Conservation (phyloP, 1,140 invertebrate species). For the Hirudo medicinalis region DNA sequence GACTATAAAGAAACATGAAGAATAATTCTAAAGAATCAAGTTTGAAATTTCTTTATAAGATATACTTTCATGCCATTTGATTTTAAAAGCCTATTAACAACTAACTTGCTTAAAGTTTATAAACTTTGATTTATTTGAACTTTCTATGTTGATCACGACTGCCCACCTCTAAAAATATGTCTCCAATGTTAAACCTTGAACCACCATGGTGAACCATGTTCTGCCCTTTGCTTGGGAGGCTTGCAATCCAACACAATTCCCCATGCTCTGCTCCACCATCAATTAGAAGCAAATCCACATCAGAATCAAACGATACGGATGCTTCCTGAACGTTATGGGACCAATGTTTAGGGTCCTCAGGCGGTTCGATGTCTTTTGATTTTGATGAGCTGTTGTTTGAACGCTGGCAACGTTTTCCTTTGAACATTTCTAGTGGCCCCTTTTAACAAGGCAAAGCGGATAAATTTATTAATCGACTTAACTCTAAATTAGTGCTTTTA, state of each 20-base stretch:
- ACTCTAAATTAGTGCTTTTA: too few species aligned
- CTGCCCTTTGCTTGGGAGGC: neutral
- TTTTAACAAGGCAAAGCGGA: too few species aligned
- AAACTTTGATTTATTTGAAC: too few species aligned
- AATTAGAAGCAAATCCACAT: neutral
- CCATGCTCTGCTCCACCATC: neutral
- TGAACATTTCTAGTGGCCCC: too few species aligned
- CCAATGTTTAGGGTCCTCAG: neutral
- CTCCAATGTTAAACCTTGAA: neutral
- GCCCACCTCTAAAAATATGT: neutral
- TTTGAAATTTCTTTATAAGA: too few species aligned
- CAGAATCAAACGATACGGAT: neutral
- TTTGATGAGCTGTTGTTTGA: too few species aligned
- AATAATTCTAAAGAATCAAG: neutral
- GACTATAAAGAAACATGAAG: neutral
- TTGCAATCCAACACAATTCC: conserved; percentile 2
- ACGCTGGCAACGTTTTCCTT: too few species aligned
- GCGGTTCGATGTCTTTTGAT: too few species aligned
- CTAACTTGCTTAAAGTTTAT: too few species aligned
- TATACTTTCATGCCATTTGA: too few species aligned
- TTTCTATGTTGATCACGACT: neutral
- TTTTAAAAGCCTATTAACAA: too few species aligned
- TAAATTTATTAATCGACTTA: too few species aligned
- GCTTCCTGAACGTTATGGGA: neutral
- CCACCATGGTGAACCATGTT: neutral